Evolutionary conservation across 2,797 vertebrate genomes (phyloP), one percentile per base, ranked within the genome.

Genomic region (Enteromius unitaeniatus): DNA sequence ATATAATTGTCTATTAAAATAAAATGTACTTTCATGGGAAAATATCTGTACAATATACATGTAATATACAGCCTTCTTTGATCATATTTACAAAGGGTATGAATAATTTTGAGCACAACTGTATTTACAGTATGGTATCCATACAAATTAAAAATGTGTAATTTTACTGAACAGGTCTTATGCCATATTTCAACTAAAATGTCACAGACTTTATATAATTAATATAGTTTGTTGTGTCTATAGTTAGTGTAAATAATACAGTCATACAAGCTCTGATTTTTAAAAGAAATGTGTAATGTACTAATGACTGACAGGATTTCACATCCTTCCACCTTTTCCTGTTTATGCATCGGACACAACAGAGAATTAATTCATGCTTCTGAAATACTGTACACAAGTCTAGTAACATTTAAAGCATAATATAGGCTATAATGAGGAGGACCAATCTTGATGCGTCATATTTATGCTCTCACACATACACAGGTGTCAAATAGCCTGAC

Each of bases 391-490:
- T 28, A 6, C 55, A 62, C 37, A 47, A 0, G 17, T 28, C 9
- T 53, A 37, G 6, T 37, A 37, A 64, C 4, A 0, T 64, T 31
- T 28, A 64, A n/a, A n/a, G 23, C 55, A 45, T 47, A 23, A 73
- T 21, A 26, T 28, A 34, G 15, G 9, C 26, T 53, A 37, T 58
- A 19, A 19, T 19, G 21, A 40, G 13, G 47, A 53, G 3, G 26
- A 37, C 0, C 8, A 51, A 58, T 76, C 53, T 40, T 17, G 34
- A 76, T 40, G 11, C 40, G 51, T 55, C 51, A 76, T 55, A 40
- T 76, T 40, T 75, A 58, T 10, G 6, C 47, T 74, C 49, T 74
- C 28, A 74, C 74, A 60, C 74, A 60, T 76, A 26, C 4, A 7
- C 21, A 58, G 51, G 34, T 60, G 51, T 26, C 34, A 76, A 40